These are phyloP conservation scores for Prolemur simus DNA, from an alignment of 2,113 vertebrate species.

Conservation along the genomic window DNA sequence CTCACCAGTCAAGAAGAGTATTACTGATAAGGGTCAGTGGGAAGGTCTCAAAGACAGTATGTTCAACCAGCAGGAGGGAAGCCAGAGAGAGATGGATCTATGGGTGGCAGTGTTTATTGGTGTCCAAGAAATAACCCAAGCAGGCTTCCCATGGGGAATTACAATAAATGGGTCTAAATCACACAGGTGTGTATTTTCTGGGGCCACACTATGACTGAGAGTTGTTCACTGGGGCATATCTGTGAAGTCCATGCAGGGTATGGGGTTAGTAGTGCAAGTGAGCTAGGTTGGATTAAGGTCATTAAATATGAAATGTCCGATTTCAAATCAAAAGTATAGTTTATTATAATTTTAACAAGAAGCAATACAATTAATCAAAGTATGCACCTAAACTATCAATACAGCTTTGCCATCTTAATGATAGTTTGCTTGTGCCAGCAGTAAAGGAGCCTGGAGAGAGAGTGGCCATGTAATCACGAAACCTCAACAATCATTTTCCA, in stretches of 20 bases:
- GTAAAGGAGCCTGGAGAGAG: too few relatives aligned
- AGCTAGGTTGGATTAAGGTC: neutral
- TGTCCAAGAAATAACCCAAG: neutral
- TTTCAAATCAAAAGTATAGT: too few relatives aligned
- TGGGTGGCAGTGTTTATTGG: neutral
- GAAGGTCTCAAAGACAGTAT: neutral
- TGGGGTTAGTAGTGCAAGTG: neutral
- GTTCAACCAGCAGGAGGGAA: neutral
- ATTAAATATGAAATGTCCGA: too few relatives aligned
- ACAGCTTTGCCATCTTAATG: too few relatives aligned
- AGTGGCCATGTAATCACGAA: too few relatives aligned
- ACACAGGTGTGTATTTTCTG: neutral
- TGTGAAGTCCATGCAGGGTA: neutral
- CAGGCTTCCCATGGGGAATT: neutral
- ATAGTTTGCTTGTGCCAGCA: too few relatives aligned
- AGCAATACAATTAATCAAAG: too few relatives aligned
- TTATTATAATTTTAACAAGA: too few relatives aligned
- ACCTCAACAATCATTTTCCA: too few relatives aligned
- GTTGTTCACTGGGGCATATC: neutral
- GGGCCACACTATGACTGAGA: neutral
- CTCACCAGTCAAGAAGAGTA: neutral
- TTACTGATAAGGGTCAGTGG: too few relatives aligned
- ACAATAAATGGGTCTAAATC: neutral
- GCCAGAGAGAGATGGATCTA: neutral
- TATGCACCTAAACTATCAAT: too few relatives aligned